Evolutionary conservation across 2,113 vertebrate genomes (phyloP), one percentile per base, ranked within the genome.

Genomic region (Microtus pennsylvanicus): DNA sequence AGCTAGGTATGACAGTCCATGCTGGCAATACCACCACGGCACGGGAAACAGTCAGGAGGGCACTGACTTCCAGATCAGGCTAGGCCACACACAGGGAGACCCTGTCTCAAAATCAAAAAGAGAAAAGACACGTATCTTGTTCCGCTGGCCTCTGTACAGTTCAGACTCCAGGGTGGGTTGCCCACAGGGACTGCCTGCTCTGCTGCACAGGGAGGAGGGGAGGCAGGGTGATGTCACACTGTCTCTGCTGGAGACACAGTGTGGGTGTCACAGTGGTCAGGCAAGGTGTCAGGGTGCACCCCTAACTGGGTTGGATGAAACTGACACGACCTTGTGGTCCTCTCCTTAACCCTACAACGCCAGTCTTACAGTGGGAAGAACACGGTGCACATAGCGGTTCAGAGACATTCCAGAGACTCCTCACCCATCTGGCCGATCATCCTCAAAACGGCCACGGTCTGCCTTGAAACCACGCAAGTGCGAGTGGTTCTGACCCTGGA

Each of bases 401-500:
- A 42, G 35, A 33, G 42, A 65, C 33, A 50, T 6, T 42, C 70
- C 89, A 65, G 13, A 69, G 13, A 94, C 67, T 6, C 8, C 33
- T 87, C 10, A 19, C 9, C 33, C 12, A 1, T 1, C 22, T 78
- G 10, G 30, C 9, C 17, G 1, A 3, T 1, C 16, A 7, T 16
- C 10, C 52, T 42, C 58, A 28, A 42, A 12, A 19, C 5, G 35
- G 30, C 45, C 47, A 50, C 0, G 19, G 11, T 30, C 38, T 85
- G 30, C 24, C 58, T 85, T 85, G 81, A 85, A 85, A 65, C 22
- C 58, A 42, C 3, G 13, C 14, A 61, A 45, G 47, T n/a, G 61
- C 47, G 17, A 85, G 38, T 70, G 24, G 45, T 72, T 11, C 21
- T 33, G 22, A 33, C 13, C 17, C 42, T 26, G 11, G 42, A 33